Evolutionary conservation across 2,888 invertebrate species (phyloP).

Genomic region (Zhuqinia jingwanae): DNA sequence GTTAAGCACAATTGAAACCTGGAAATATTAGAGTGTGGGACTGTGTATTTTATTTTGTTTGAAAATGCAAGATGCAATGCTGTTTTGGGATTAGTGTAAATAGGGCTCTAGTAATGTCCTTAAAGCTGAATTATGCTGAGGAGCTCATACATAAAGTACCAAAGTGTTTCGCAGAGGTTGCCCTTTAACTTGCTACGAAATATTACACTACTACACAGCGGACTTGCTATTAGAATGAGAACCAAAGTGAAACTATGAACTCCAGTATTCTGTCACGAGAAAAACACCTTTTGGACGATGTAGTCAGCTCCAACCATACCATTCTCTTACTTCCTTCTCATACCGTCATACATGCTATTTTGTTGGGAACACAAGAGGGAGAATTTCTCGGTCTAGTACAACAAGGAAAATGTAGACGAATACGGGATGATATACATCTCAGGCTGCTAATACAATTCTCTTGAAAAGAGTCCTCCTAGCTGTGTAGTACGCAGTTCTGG

Average conservation of each 20-base stretch:
- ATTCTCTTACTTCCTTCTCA: constrained; percentile 45
- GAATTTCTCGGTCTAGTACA: constrained; percentile 50
- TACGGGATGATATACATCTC: too few relatives aligned
- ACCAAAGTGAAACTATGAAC: constrained; percentile 72
- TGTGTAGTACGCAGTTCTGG: constrained; percentile 67
- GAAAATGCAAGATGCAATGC: constrained; percentile 35
- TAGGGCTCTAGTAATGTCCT: constrained; percentile 31
- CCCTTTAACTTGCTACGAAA: constrained; percentile 64
- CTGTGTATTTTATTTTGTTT: background rate
- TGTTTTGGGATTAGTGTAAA: constrained; percentile 14
- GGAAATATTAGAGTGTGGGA: constrained; percentile 30
- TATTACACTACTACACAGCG: constrained; percentile 58
- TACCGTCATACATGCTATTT: constrained; percentile 52
- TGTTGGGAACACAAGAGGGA: constrained; percentile 42
- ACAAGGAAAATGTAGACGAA: too few relatives aligned
- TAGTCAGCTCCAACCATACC: constrained; percentile 37
- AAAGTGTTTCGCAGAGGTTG: constrained; percentile 57
- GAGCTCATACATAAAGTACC: constrained; percentile 52
- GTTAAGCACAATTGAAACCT: background rate
- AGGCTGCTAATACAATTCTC: background rate
- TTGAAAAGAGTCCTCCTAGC: background rate
- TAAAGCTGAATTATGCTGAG: constrained; percentile 47
- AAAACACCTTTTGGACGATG: constrained; percentile 64
- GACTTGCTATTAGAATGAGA: constrained; percentile 69
- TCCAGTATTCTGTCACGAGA: constrained; percentile 72